Base-by-base conservation (phyloP, 2,113 vertebrate genomes). In the Pagrus major region DNA sequence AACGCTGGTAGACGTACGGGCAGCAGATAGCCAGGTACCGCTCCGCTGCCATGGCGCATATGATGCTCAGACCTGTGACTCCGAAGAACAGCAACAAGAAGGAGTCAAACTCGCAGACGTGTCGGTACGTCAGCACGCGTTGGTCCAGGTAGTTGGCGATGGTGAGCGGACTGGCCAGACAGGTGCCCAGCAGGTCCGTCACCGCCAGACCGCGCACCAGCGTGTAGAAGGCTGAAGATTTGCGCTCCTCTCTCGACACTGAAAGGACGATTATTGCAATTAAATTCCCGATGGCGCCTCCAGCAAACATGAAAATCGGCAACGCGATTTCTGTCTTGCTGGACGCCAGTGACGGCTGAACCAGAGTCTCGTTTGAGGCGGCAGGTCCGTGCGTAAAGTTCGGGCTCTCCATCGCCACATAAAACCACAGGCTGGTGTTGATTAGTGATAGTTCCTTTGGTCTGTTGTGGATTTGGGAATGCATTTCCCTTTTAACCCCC, bases 11-110 rank as follows among this genome's bases (percentile, higher is more conserved):
- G 82, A 94, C 97, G 94, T 99, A 99, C 81, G 99, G 97, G 84
- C 97, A 99, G 92, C 99, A 99, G 83, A 99, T 99, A 55, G 98
- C 97, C 93, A 98, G 82, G 93, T 98, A 99, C 47, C 98, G 94
- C 93, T 99, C 98, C 12, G 97, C 95, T 0, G 98, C 97, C 98
- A 99, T 99, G 86, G 97, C 96, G 55, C 96, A 98, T 63, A 99
- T 99, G 91, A 99, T 98, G 92, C 97, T 98, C 58, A 99, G 94
- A 1, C 98, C 98, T 0, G 97, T 95, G 0, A 98, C 85, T 4
- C 97, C 94, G n/a, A 99, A 99, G 80, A 99, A 99, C 44, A 99
- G 95, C 46, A 99, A 91, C 78, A 94, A 4, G 20, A 94, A 94
- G 3, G 93, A 91, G 4, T 91, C 65, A 21, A 94, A 93, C 46